Evolutionary conservation across 2,113 vertebrate species (phyloP), one percentile per base, ranked within the genome.

Genomic region (Euleptes europaea): DNA sequence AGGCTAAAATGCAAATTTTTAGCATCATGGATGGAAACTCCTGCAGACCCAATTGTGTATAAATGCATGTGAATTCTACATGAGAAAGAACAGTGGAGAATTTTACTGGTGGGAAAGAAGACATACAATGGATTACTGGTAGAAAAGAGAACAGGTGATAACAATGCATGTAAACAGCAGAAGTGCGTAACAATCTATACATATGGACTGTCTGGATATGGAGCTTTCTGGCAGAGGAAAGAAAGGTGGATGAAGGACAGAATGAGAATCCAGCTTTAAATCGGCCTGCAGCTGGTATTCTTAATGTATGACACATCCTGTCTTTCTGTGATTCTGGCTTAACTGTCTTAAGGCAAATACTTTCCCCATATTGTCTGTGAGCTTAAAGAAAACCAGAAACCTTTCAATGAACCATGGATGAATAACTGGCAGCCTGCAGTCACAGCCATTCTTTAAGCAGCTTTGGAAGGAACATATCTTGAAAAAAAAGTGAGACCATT

Each of bases 111-210:
- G 35, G 33, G 42, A 49, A 73, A 74, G 17, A 74, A 73, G 42
- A 12, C 49, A 10, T 65, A 13, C 63, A 31, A 80, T 66, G 9
- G 33, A 74, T 85, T 51, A 23, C 33, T 74, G 42, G 35, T 31
- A 15, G 69, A 51, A 85, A 85, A 49, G 14, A 73, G 69, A 65
- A 79, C 51, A 85, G 44, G 40, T 74, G 69, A 19, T 74, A 74
- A 60, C 33, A 72, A 78, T 85, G 78, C 47, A 75, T 75, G 65
- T 49, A 66, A 74, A 83, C 9, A 75, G 63, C 21, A 75, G n/a
- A 83, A n/a, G 40, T 47, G 6, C 8, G 33, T 83, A 75, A 49
- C 44, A 28, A 31, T 42, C 74, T 75, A n/a, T 75, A 33, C 63
- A 47, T 3, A 13, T 33, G 42, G 42, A n/a, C 31, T 75, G 71